Conservation (phyloP, 1,140 invertebrate species). For the Marisa cornuarietis region DNA sequence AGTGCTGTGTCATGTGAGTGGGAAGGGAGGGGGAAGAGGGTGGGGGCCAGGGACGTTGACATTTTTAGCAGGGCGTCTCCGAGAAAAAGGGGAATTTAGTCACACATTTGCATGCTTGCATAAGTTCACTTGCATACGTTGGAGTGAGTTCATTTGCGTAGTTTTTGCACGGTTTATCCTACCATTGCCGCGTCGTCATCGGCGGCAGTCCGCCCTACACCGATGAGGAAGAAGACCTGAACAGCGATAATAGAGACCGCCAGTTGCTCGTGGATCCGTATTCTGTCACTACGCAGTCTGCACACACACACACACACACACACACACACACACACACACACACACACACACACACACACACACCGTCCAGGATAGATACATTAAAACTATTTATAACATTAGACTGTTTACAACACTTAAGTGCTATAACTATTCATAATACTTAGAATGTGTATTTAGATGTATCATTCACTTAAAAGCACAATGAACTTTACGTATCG, state of each 20-base stretch:
- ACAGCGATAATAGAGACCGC: conserved; percentile 49
- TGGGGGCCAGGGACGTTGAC: background rate
- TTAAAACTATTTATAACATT: background rate
- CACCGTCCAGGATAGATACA: background rate
- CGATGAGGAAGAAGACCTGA: conserved; percentile 51
- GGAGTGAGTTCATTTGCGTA: background rate
- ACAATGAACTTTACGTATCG: too few species aligned
- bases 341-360: conserved; percentile 14
- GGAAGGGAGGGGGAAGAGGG: background rate
- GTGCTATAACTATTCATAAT: background rate
- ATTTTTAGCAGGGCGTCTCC: background rate
- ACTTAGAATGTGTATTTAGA: too few species aligned
- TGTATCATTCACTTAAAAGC: too few species aligned
- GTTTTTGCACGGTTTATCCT: background rate
- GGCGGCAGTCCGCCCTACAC: conserved; percentile 44
- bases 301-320: background rate
- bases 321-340: conserved; percentile 6
- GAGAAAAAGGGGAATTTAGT: too few species aligned
- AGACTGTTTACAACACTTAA: background rate
- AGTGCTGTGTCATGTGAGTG: background rate
- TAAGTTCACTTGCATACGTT: too few species aligned
- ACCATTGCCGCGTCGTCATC: conserved; percentile 19
- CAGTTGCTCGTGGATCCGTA: conserved; percentile 57
- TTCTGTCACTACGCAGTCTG: conserved; percentile 50
- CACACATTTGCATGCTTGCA: too few species aligned